Evolutionary conservation across 2,888 invertebrate species (phyloP).

Genomic region (Corythucha ciliata): DNA sequence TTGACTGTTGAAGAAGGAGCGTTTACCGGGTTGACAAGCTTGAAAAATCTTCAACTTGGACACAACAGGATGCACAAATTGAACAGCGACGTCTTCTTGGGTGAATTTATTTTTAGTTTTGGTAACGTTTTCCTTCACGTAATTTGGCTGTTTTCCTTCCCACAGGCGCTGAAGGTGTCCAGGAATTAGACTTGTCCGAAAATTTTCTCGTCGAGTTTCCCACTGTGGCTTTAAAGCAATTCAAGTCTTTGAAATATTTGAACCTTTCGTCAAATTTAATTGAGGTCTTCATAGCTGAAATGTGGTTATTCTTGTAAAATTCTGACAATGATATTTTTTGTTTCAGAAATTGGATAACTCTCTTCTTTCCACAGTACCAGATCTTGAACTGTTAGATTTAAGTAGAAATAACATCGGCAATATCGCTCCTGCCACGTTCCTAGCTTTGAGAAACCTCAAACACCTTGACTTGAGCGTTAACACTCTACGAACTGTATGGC

Average conservation of each 20-base stretch:
- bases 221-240: constrained; percentile 60
- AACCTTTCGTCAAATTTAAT: constrained; percentile 80
- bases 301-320: not conserved
- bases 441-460: constrained; percentile 58
- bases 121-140: not conserved
- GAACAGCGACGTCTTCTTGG: constrained; percentile 74
- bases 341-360: constrained; percentile 66
- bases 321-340: constrained; percentile 23
- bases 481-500: constrained; percentile 73
- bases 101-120: constrained; percentile 35
- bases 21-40: constrained; percentile 56
- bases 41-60: constrained; percentile 61
- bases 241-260: constrained; percentile 59
- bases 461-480: constrained; percentile 77
- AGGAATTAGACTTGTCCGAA: constrained; percentile 71
- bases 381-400: constrained; percentile 66
- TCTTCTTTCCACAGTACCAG: constrained; percentile 56
- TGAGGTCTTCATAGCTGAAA: constrained; percentile 53
- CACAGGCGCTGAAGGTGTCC: constrained; percentile 59
- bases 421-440: constrained; percentile 71
- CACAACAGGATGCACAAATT: constrained; percentile 69
- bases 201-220: constrained; percentile 80
- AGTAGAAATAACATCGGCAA: constrained; percentile 76
- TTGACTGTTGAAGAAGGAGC: constrained; percentile 65
- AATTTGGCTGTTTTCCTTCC: constrained; percentile 9